Base-by-base conservation (phyloP, 2,113 vertebrate genomes). In the Lethenteron camtschaticum region DNA sequence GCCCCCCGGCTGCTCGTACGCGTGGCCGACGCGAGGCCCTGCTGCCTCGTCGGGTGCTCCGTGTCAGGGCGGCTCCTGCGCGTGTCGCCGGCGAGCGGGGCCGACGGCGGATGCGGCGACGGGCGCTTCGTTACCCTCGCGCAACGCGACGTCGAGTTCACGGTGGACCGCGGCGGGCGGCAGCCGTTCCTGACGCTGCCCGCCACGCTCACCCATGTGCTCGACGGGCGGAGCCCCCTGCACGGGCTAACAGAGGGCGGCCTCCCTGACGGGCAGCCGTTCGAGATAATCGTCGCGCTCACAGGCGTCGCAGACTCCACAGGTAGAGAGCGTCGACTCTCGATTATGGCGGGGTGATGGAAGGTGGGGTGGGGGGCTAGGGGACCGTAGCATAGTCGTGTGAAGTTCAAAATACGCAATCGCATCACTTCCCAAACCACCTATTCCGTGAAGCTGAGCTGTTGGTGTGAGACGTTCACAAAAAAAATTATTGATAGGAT, bases 1-100 rank as follows among this genome's bases (percentile, higher is more conserved):
- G 86, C 85, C 74, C 82, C 88, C 75, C 88, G 88, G 77, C 84
- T 91, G 79, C 90, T 90, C 87, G 89, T 87, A 87, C 80, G 87
- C 68, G 86, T 91, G 2, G 87, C 83, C 68, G 90, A 91, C 78
- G 76, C 89, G 56, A 82, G 88, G 12, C 86, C 81, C 75, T 89
- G 88, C 77, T 86, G 89, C 73, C 81, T 91, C 78, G 87, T 91
- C 11, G 88, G 89, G 76, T 86, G 87, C 11, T 87, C 90, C 10
- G 87, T 91, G 57, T 81, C 87, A 68, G 88, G 87, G 66, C 87
- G 89, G 73, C 79, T 87, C 57, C 76, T 89, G 70, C 85, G 85
- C 83, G 86, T 89, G 71, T 77, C 75, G 11, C n/a, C 13, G 13
- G 18, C 60, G 13, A 18, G 13, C 13, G 18, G 13, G 13, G 13